Conservation (phyloP, 2,797 vertebrate genomes). For the Halcyon chelicuti region DNA sequence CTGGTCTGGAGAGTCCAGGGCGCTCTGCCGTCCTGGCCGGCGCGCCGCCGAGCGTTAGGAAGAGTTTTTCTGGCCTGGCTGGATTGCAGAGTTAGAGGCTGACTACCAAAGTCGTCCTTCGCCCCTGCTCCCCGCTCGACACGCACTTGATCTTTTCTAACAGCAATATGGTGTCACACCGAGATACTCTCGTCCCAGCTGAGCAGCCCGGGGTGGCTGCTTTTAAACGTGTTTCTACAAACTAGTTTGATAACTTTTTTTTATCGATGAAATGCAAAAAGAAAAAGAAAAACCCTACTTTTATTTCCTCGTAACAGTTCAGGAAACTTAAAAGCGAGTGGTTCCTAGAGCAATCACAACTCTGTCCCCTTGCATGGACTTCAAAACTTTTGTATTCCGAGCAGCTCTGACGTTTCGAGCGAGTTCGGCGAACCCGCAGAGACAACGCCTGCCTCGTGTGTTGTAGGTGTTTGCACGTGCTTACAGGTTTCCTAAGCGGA, state of each 20-base stretch:
- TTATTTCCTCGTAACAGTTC: conserved; percentile 65
- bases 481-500: conserved; percentile 40
- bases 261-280: conserved; percentile 76
- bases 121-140: conserved; percentile 41
- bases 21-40: not conserved
- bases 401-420: conserved; percentile 68
- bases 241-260: conserved; percentile 78
- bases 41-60: not conserved
- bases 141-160: conserved; percentile 72
- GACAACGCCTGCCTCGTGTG: conserved; percentile 25
- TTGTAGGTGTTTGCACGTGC: conserved; percentile 60
- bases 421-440: conserved; percentile 50
- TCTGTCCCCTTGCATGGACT: conserved; percentile 66
- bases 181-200: conserved; percentile 66
- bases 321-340: conserved; percentile 55
- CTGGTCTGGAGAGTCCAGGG: conserved; percentile 6
- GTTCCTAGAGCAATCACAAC: conserved; percentile 71
- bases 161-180: conserved; percentile 79
- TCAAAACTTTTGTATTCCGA: conserved; percentile 70
- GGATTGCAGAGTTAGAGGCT: conserved; percentile 63
- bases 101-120: conserved; percentile 78
- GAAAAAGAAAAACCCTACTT: conserved; percentile 58
- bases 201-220: conserved; percentile 71
- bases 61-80: conserved; percentile 45
- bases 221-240: conserved; percentile 79